Evolutionary conservation across 2,797 vertebrate species (phyloP).

Genomic region (Gambusia yucatana): DNA sequence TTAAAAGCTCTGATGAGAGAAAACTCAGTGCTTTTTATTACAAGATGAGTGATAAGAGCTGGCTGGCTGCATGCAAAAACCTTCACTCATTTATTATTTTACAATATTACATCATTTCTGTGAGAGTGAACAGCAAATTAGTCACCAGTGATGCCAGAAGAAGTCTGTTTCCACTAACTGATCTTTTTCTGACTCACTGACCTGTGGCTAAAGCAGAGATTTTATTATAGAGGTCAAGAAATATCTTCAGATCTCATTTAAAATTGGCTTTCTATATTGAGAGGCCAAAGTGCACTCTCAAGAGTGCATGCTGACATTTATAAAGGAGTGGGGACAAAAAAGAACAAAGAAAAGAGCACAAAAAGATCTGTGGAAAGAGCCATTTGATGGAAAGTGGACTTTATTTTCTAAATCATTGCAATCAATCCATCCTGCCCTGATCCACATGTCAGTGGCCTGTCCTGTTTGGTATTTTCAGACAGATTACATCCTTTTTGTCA

Average conservation of each 20-base stretch:
- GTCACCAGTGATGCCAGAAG: slow-evolving; percentile 13
- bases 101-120: background rate
- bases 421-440: slow-evolving; percentile 10
- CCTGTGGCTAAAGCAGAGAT: slow-evolving; percentile 25
- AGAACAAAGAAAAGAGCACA: slow-evolving; percentile 5
- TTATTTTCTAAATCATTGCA: background rate
- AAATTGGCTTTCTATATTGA: slow-evolving; percentile 56
- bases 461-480: background rate
- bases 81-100: background rate
- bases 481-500: background rate
- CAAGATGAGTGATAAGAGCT: background rate
- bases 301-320: slow-evolving; percentile 33
- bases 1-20: slow-evolving; percentile 26
- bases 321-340: slow-evolving; percentile 22
- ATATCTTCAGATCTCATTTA: slow-evolving; percentile 67
- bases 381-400: slow-evolving; percentile 15
- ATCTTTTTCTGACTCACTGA: slow-evolving; percentile 46
- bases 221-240: slow-evolving; percentile 36
- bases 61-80: background rate
- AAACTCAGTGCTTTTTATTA: slow-evolving; percentile 1
- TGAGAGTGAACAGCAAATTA: slow-evolving; percentile 29
- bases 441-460: background rate
- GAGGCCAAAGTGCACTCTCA: slow-evolving; percentile 32
- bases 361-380: slow-evolving; percentile 6
- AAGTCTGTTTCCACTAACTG: slow-evolving; percentile 22